Evolutionary conservation across 2,797 vertebrate genomes (phyloP), one percentile per base, ranked within the genome.

Genomic region (Epinephelus coioides): DNA sequence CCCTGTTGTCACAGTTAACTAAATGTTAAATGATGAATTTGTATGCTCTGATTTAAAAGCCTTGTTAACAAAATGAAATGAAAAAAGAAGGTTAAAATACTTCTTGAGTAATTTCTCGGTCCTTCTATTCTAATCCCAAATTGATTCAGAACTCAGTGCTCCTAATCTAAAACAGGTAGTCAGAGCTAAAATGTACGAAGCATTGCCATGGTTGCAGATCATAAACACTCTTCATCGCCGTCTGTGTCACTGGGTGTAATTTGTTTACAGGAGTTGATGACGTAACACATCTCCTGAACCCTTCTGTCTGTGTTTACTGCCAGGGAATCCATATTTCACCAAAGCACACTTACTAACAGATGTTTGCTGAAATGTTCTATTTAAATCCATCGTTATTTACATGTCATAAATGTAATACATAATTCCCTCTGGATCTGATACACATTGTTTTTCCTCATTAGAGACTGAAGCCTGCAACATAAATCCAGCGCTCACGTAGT

Each of bases 301-400:
- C 43, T 2, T 62, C 56, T n/a, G 40, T 76, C 61, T 64, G 6
- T 76, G 54, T 73, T 76, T 78, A 69, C 61, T 69, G 21, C 21
- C 15, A 59, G 21, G 53, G n/a, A 63, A 69, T 64, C 60, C 65
- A 51, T 38, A 64, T 78, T 77, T 66, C 14, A 74, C 23, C 38
- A 69, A 84, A 86, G 81, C 68, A 83, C 50, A 59, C 34, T 21
- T 47, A 9, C 4, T 27, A 74, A 53, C 70, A 89, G 72, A 87
- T 82, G 73, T 73, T 84, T 78, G 15, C 67, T 44, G 18, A 78
- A 62, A 5, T 50, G 18, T 34, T 76, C 44, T 7, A 6, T 59
- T 86, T 66, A 69, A 86, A 74, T 78, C 25, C 54, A 57, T 9
- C 23, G n/a, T 83, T 81, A 85, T 80, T 88, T 18, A 78, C 59